These are phyloP conservation scores for Cyprinella venusta DNA, from an alignment of 2,797 vertebrate genomes.

Conservation along the genomic window DNA sequence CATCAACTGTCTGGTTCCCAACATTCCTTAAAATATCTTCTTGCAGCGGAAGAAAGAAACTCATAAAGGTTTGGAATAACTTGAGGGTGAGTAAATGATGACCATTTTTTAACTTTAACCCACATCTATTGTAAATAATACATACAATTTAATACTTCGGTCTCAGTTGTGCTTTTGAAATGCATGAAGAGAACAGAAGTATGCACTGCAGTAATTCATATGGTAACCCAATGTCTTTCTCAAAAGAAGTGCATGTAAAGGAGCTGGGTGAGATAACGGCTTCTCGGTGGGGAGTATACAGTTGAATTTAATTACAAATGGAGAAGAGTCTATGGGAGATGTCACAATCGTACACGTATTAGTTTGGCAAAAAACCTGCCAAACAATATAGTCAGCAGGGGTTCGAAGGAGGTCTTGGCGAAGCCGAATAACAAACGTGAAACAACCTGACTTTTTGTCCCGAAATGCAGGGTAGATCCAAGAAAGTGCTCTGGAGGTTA, in stretches of 20 bases:
- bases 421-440: slow-evolving; percentile 75
- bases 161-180: slow-evolving; percentile 26
- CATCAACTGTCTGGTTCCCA: no score
- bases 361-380: slow-evolving; percentile 70
- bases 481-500: slow-evolving; percentile 70
- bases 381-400: slow-evolving; percentile 77
- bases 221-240: slow-evolving; percentile 43
- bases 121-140: not conserved
- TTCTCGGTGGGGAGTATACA: slow-evolving; percentile 72
- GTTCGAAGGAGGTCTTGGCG: slow-evolving; percentile 64
- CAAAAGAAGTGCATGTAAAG: slow-evolving; percentile 68
- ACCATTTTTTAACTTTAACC: no score
- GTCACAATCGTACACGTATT: slow-evolving; percentile 76
- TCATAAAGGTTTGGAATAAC: no score
- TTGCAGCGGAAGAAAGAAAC: no score
- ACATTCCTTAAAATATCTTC: no score
- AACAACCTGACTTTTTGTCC: slow-evolving; percentile 76
- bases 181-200: slow-evolving; percentile 38
- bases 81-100: no score
- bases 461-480: slow-evolving; percentile 68
- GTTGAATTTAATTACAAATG: slow-evolving; percentile 77
- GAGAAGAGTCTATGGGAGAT: slow-evolving; percentile 73
- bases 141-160: slow-evolving; percentile 6
- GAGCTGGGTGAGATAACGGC: slow-evolving; percentile 68
- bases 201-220: slow-evolving; percentile 46